Conservation (phyloP, 2,797 vertebrate species). For the Betta splendens region DNA sequence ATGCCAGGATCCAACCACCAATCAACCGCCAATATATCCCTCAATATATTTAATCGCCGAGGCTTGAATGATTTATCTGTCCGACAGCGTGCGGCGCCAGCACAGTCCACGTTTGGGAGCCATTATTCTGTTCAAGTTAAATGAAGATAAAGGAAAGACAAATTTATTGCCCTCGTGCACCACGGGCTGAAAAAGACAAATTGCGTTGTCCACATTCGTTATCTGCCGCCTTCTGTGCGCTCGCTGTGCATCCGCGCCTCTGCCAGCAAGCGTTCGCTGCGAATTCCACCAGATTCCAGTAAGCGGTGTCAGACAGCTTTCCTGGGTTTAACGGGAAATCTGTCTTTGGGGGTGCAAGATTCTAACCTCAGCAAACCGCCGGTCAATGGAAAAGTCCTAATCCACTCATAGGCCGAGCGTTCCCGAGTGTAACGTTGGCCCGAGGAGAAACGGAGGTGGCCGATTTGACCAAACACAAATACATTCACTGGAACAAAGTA, state of each 20-base stretch:
- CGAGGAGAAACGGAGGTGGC: constrained; percentile 70
- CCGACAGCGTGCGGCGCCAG: constrained; percentile 70
- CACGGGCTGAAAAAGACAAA: constrained; percentile 55
- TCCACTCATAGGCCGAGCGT: constrained; percentile 71
- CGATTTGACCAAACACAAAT: constrained; percentile 82
- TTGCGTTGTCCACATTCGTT: constrained; percentile 60
- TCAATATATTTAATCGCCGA: constrained; percentile 74
- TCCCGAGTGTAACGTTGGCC: constrained; percentile 72
- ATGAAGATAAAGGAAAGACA: constrained; percentile 69
- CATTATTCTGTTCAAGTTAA: constrained; percentile 67
- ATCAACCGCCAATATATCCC: constrained; percentile 74
- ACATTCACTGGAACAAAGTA: constrained; percentile 75
- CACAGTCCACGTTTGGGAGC: constrained; percentile 65
- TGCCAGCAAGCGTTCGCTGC: constrained; percentile 64
- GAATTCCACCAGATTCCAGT: constrained; percentile 77
- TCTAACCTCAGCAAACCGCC: constrained; percentile 79
- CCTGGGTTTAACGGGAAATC: constrained; percentile 81
- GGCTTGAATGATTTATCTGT: constrained; percentile 75
- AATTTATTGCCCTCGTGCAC: constrained; percentile 66
- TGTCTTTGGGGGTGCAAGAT: constrained; percentile 80
- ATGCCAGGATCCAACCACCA: constrained; percentile 70
- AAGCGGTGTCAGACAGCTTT: constrained; percentile 78
- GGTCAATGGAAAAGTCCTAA: constrained; percentile 81
- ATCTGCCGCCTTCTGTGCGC: constrained; percentile 63
- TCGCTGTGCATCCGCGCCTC: constrained; percentile 37